Conservation (phyloP, 2,797 vertebrate species). For the Lacerta agilis region DNA sequence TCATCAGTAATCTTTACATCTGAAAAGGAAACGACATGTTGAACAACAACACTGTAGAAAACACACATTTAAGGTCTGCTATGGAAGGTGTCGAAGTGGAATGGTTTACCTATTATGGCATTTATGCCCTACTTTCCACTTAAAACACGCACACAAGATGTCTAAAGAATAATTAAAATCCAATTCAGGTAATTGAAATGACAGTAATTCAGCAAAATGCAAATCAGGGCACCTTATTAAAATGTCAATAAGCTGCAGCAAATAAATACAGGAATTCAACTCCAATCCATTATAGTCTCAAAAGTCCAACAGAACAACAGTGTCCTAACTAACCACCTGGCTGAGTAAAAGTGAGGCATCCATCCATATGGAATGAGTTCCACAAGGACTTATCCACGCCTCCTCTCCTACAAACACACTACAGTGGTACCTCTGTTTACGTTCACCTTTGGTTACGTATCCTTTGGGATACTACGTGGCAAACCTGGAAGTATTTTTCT, state of each 20-base stretch:
- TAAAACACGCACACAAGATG: neutral
- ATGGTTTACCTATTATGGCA: neutral
- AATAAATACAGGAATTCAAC: neutral
- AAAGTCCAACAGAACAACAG: neutral
- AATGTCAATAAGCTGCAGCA: neutral
- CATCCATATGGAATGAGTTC: neutral
- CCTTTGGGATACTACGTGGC: no score
- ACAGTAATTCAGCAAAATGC: neutral
- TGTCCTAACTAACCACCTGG: no score
- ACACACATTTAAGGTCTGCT: neutral
- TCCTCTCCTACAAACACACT: no score
- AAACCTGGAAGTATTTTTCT: no score
- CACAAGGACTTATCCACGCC: no score
- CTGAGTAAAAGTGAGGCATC: neutral
- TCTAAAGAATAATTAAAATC: neutral
- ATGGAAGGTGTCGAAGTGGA: neutral
- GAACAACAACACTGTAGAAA: neutral
- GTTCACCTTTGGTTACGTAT: no score
- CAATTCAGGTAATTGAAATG: neutral
- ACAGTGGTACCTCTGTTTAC: no score
- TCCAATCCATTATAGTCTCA: neutral
- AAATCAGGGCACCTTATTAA: neutral
- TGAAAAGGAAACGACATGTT: slow-evolving; percentile 35
- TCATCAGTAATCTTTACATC: slow-evolving; percentile 62
- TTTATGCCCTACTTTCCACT: neutral